These are phyloP conservation scores for Mormyrops boulengeri DNA, from an alignment of 2,797 vertebrate genomes.

Conservation along the genomic window DNA sequence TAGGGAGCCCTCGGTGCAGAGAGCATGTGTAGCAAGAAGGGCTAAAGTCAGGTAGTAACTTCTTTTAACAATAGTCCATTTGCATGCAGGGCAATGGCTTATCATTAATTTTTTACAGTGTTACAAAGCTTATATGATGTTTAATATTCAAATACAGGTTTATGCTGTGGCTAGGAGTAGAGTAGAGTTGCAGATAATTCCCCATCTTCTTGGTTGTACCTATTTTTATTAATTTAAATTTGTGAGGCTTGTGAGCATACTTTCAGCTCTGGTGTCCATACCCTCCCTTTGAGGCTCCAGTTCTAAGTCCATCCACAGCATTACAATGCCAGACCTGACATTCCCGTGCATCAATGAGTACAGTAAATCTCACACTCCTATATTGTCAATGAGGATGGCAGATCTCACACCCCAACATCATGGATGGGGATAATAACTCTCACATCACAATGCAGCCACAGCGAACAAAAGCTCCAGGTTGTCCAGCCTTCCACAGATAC, in stretches of 20 bases:
- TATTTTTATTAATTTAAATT: neutral
- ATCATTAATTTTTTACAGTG: neutral
- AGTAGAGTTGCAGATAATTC: neutral
- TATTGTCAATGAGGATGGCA: neutral
- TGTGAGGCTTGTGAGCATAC: neutral
- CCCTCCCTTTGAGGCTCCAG: neutral
- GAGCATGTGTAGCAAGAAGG: neutral
- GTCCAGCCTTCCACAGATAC: neutral
- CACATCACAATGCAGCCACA: neutral
- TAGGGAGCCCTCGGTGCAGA: neutral
- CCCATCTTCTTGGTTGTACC: neutral
- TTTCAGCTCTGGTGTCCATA: neutral
- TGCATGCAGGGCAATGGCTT: neutral
- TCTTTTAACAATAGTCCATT: neutral
- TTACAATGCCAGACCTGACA: neutral
- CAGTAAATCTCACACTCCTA: neutral
- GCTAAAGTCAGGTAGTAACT: neutral
- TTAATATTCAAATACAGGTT: neutral
- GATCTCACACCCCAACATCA: neutral
- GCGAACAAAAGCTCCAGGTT: neutral
- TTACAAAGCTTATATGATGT: neutral
- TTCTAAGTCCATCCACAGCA: neutral
- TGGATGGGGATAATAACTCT: neutral
- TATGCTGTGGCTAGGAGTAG: neutral
- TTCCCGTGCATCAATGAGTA: neutral